phyloP scores from a whole-genome alignment of 2,888 invertebrate genomes.

The Callyntrura guangdongensis region DNA sequence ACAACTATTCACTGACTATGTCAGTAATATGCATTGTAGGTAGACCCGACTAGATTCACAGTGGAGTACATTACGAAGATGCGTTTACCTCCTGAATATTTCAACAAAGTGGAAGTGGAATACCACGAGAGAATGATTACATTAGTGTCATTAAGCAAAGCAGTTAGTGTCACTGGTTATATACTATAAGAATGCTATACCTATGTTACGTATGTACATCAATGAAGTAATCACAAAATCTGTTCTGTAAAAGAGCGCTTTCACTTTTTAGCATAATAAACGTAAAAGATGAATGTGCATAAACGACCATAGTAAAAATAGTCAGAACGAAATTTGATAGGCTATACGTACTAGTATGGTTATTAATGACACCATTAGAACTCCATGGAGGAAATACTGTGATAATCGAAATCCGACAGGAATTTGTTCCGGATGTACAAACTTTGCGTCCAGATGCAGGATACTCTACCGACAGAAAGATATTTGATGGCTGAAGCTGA shows the following conservation, averaged over 20 bases:
- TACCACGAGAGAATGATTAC: background rate
- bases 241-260: too few relatives aligned
- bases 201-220: too few relatives aligned
- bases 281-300: background rate
- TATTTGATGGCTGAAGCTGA: background rate
- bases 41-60: too few relatives aligned
- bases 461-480: background rate
- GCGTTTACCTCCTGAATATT: background rate
- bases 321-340: too few relatives aligned
- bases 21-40: too few relatives aligned
- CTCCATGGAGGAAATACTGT: background rate
- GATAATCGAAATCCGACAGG: conserved; percentile 1
- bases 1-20: too few relatives aligned
- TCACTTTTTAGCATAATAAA: too few relatives aligned
- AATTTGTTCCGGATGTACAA: conserved; percentile 25
- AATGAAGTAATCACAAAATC: too few relatives aligned
- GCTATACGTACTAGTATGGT: conserved; percentile 9
- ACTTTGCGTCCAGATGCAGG: background rate
- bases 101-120: background rate
- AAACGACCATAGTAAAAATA: background rate
- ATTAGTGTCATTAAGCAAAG: background rate
- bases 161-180: background rate
- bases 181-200: too few relatives aligned
- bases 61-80: too few relatives aligned
- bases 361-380: conserved; percentile 13